Base-by-base conservation (phyloP, 2,113 vertebrate genomes). In the Neogobius melanostomus region DNA sequence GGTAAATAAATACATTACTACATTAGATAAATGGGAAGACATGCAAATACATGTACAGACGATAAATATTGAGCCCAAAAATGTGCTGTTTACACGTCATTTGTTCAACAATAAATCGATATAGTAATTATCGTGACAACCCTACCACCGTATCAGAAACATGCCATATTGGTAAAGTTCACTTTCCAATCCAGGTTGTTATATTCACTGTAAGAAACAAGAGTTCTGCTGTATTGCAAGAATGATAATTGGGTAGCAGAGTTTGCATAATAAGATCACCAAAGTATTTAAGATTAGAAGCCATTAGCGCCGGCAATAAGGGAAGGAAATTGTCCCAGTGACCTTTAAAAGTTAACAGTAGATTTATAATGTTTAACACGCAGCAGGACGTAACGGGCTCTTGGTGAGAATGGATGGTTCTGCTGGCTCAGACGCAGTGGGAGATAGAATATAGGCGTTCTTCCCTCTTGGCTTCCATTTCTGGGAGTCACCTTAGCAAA, bases 291-390 rank as follows among this genome's bases (percentile, higher is more conserved):
- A 59, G 56, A 59, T 59, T 59, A 59, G 56, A 11, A 21, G 56
- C 56, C 14, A 59, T 59, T 59, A 59, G 56, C 12, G 36, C 21
- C 21, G 36, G 56, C 56, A 59, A 12, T 59, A 59, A 36, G 36
- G 28, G 21, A 59, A 59, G 36, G 56, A 12, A 59, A 7, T 21
- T 59, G 56, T 59, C 56, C 56, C 21, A 7, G 56, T 59, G 56
- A 59, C 56, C 56, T 59, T 59, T 59, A 59, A 59, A 57, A 59
- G 10, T 59, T 36, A 59, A 59, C 56, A 59, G 56, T 59, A 6
- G 28, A 59, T 59, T 59, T 59, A 59, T 59, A 59, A 59, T 59
- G 28, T 59, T 36, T 36, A 36, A 36, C 11, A 12, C 56, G 5
- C 56, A 59, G 56, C 56, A 14, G 56, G 56, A 36, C 28, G 56